A percentile compares a stretch with the other conserved stretches of the same genome.
phyloP scores from a whole-genome alignment of 2,888 invertebrate genomes.

The Drosophila ochracea region DNA sequence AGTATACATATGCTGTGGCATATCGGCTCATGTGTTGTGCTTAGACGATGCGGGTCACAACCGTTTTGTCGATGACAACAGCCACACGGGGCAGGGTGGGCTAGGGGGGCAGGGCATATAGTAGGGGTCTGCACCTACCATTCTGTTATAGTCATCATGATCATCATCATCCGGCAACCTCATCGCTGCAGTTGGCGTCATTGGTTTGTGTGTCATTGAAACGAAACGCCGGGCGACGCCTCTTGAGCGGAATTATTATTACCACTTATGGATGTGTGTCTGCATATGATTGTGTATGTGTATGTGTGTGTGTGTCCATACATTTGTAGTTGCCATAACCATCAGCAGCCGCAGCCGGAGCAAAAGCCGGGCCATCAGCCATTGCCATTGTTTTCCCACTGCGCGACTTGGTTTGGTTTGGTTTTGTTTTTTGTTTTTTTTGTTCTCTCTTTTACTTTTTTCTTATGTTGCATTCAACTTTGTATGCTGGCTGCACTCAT shows the following conservation, averaged over 20 bases:
- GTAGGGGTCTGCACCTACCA: slow-evolving; percentile 57
- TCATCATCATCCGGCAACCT: slow-evolving; percentile 43
- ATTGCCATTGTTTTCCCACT: slow-evolving; percentile 73
- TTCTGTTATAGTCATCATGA: slow-evolving; percentile 38
- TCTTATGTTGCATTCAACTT: slow-evolving; percentile 66
- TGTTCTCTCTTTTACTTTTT: slow-evolving; percentile 20
- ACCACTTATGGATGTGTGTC: slow-evolving; percentile 71
- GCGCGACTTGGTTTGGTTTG: slow-evolving; percentile 58
- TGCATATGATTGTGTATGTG: slow-evolving; percentile 2
- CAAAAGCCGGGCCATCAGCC: slow-evolving; percentile 54
- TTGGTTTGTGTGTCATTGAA: slow-evolving; percentile 82
- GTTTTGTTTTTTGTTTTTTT: slow-evolving; percentile 24
- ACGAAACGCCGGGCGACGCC: slow-evolving; percentile 83
- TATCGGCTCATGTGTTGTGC: slow-evolving; percentile 41
- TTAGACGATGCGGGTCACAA: slow-evolving; percentile 68
- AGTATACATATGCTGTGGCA: slow-evolving; percentile 23
- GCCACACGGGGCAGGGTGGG: slow-evolving; percentile 5
- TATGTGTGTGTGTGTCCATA: slow-evolving; percentile 18
- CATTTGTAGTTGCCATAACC: slow-evolving; percentile 44
- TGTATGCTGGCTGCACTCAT: slow-evolving; percentile 74
- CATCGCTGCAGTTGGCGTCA: slow-evolving; percentile 59
- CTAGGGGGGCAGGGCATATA: not conserved
- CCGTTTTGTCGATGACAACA: slow-evolving; percentile 60
- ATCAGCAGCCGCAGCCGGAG: slow-evolving; percentile 53
- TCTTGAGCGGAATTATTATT: slow-evolving; percentile 83